Evolutionary conservation across 2,888 invertebrate genomes (phyloP).

Genomic region (Idaea aversata): DNA sequence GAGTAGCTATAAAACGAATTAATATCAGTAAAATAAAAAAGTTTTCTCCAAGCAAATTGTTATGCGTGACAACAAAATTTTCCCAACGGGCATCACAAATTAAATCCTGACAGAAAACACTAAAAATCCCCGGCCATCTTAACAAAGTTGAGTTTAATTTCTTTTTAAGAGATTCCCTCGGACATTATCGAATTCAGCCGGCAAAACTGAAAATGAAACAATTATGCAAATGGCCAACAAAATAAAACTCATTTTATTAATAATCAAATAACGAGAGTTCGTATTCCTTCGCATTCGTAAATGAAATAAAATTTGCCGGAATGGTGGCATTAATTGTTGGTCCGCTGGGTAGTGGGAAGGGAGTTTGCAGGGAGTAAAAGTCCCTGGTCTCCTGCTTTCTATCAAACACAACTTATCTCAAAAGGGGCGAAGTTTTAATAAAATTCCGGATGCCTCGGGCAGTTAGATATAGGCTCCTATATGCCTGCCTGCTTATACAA

Average conservation of each 20-base stretch:
- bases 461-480: slow-evolving; percentile 65
- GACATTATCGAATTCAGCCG: slow-evolving; percentile 62
- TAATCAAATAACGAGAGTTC: slow-evolving; percentile 75
- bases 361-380: slow-evolving; percentile 32
- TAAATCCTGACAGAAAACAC: slow-evolving; percentile 41
- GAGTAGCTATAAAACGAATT: not conserved
- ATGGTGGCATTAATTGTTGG: slow-evolving; percentile 73
- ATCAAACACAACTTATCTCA: slow-evolving; percentile 74
- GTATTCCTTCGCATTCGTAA: slow-evolving; percentile 67
- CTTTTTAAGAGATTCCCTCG: slow-evolving; percentile 57
- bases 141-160: slow-evolving; percentile 62
- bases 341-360: slow-evolving; percentile 32
- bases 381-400: slow-evolving; percentile 55
- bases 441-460: slow-evolving; percentile 72
- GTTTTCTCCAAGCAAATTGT: slow-evolving; percentile 23
- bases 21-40: slow-evolving; percentile 17
- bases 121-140: slow-evolving; percentile 42
- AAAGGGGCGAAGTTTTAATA: slow-evolving; percentile 78
- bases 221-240: slow-evolving; percentile 75
- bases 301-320: slow-evolving; percentile 74
- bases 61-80: slow-evolving; percentile 34
- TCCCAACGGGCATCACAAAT: slow-evolving; percentile 29
- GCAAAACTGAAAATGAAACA: slow-evolving; percentile 73
- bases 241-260: slow-evolving; percentile 78
- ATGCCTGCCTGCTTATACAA: slow-evolving; percentile 56